These are phyloP conservation scores for Leptobrachium ailaonicum DNA, from an alignment of 2,113 vertebrate genomes.

Conservation along the genomic window DNA sequence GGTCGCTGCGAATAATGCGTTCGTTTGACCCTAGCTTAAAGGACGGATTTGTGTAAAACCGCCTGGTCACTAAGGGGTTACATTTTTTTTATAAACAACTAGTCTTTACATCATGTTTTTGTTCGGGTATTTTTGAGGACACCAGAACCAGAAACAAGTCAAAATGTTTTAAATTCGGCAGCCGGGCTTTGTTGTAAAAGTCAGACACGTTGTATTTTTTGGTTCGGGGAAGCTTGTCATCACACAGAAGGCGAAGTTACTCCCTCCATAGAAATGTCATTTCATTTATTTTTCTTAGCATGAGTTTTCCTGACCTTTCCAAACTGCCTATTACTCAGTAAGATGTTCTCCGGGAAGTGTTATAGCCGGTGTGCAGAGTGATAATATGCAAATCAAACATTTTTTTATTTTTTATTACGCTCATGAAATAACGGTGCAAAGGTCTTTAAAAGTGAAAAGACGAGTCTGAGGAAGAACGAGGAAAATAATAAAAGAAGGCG, in stretches of 20 bases:
- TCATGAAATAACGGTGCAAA: slow-evolving; percentile 4
- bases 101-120: too few species aligned
- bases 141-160: too few species aligned
- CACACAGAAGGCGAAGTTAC: background rate
- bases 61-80: too few species aligned
- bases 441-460: background rate
- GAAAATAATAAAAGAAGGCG: background rate
- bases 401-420: slow-evolving; percentile 17
- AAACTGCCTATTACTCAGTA: slow-evolving; percentile 11
- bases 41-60: too few species aligned
- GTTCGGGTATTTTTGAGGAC: too few species aligned
- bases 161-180: too few species aligned
- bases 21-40: too few species aligned
- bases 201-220: background rate
- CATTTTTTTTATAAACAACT: too few species aligned
- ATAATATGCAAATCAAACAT: slow-evolving; percentile 41
- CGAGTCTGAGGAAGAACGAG: background rate
- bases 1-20: too few species aligned
- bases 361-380: slow-evolving; percentile 2
- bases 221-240: background rate
- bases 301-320: slow-evolving; percentile 26
- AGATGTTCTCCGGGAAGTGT: slow-evolving; percentile 31
- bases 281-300: background rate
- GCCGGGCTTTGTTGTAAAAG: background rate
- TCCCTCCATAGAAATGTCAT: slow-evolving; percentile 24